Conservation (phyloP, 2,113 vertebrate genomes). For the Semicossyphus pulcher region DNA sequence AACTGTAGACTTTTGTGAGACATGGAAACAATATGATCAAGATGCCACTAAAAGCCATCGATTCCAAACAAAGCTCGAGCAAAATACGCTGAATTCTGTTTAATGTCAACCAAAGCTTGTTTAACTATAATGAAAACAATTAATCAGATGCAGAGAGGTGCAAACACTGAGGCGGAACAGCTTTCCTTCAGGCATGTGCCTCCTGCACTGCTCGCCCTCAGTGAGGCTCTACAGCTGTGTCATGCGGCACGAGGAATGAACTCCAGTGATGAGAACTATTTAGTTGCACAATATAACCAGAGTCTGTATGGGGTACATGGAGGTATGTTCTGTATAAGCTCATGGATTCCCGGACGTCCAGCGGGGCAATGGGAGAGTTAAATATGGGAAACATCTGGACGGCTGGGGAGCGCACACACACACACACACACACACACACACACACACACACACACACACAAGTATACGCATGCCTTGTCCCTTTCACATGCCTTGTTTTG, state of each 20-base stretch:
- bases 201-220: conserved; percentile 8
- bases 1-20: background rate
- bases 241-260: conserved; percentile 43
- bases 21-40: background rate
- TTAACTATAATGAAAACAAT: conserved; percentile 8
- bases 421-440: conserved; percentile 17
- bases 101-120: background rate
- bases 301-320: conserved; percentile 39
- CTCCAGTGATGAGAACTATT: conserved; percentile 43
- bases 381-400: conserved; percentile 83
- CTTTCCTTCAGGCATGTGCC: conserved; percentile 21
- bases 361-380: conserved; percentile 54
- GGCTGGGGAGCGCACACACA: conserved; percentile 17
- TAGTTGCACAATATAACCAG: conserved; percentile 34
- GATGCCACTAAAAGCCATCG: background rate
- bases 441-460: background rate
- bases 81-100: background rate
- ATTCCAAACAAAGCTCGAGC: background rate
- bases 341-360: conserved; percentile 71
- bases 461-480: background rate
- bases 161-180: conserved; percentile 2
- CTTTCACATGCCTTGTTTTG: conserved; percentile 33
- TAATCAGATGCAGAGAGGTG: conserved; percentile 5
- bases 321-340: conserved; percentile 74
- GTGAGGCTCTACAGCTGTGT: conserved; percentile 40